Conservation (phyloP, 1,140 invertebrate species). For the Chelonus insularis region DNA sequence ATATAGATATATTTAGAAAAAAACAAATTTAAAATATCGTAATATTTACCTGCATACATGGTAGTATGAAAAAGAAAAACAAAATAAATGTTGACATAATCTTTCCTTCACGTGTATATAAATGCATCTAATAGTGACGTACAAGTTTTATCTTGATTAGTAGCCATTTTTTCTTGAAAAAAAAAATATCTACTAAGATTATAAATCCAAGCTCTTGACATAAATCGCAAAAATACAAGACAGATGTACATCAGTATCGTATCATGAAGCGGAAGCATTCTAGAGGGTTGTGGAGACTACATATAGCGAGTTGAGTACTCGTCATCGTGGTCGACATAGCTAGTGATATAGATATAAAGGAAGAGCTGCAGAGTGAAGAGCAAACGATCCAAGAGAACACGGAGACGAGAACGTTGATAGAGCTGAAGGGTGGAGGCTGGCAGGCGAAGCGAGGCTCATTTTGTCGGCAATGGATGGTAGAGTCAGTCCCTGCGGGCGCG, state of each 20-base stretch:
- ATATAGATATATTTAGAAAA: too few species aligned
- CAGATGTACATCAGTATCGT: conserved; percentile 8
- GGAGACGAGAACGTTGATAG: not conserved
- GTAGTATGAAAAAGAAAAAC: too few species aligned
- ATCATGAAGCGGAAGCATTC: conserved; percentile 3
- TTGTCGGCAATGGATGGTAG: conserved; percentile 50
- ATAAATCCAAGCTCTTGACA: conserved; percentile 3
- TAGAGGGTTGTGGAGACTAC: conserved; percentile 7
- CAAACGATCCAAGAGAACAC: conserved; percentile 1
- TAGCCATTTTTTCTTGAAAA: too few species aligned
- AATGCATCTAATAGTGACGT: too few species aligned
- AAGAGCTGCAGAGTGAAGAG: too few species aligned
- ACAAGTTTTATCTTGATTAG: too few species aligned
- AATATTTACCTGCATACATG: too few species aligned
- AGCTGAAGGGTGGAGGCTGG: conserved; percentile 32
- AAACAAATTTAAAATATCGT: too few species aligned
- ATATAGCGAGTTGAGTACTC: not conserved
- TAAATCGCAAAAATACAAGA: not conserved
- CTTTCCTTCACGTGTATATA: too few species aligned
- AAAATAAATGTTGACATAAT: too few species aligned
- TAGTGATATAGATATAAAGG: too few species aligned
- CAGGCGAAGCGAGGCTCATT: conserved; percentile 57
- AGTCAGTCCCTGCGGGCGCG: conserved; percentile 22
- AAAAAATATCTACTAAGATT: not conserved
- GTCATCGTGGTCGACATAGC: not conserved